These are phyloP conservation scores for Melipona beecheii DNA, from an alignment of 2,888 invertebrate species.

Conservation along the genomic window DNA sequence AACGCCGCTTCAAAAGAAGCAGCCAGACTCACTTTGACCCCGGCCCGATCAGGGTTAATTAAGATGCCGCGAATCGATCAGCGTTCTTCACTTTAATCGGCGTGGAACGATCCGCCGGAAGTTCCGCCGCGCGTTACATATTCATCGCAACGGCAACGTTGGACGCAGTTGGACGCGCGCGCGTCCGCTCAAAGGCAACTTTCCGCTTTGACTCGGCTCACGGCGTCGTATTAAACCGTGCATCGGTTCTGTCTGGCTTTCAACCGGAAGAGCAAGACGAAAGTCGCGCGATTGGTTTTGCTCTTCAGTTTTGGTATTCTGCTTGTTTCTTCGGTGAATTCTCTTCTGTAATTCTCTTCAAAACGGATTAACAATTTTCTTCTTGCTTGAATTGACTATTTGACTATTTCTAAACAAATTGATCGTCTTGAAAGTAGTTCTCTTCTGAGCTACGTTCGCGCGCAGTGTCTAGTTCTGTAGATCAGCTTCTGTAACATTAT, in stretches of 20 bases:
- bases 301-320: conserved; percentile 57
- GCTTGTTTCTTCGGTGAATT: conserved; percentile 31
- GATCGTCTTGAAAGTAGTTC: too few species aligned
- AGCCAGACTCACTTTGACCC: background rate
- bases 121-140: conserved; percentile 35
- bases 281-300: conserved; percentile 53
- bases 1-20: background rate
- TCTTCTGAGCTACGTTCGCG: too few species aligned
- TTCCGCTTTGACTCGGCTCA: conserved; percentile 46
- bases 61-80: conserved; percentile 48
- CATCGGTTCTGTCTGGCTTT: conserved; percentile 32
- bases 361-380: too few species aligned
- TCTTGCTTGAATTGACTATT: too few species aligned
- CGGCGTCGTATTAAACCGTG: conserved; percentile 32
- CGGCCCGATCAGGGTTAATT: conserved; percentile 22
- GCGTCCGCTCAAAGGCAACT: conserved; percentile 59
- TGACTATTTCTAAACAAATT: too few species aligned
- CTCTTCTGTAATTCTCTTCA: too few species aligned
- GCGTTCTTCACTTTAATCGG: conserved; percentile 14
- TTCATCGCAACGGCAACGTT: conserved; percentile 33
- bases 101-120: conserved; percentile 26
- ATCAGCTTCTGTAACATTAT: too few species aligned
- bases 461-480: too few species aligned
- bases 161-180: conserved; percentile 21
- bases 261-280: conserved; percentile 34